Base-by-base conservation (phyloP, 2,113 vertebrate genomes). In the Seriola aureovittata region DNA sequence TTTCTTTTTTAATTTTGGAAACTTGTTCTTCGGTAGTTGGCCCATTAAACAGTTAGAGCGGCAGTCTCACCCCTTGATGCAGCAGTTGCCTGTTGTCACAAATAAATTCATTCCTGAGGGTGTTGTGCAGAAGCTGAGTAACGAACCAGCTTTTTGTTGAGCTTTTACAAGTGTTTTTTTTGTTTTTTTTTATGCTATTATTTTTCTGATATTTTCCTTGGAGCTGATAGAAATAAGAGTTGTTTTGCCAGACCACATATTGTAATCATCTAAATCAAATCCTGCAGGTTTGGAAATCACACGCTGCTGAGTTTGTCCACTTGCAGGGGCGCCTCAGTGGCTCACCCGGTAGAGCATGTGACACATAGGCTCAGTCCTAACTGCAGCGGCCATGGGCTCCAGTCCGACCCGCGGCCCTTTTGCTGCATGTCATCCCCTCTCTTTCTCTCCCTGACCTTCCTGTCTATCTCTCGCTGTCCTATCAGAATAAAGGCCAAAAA, bases 1-100 rank as follows among this genome's bases (percentile, higher is more conserved):
- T 55, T 25, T 25, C 14, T 19, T 46, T 73, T 52, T 55, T 55
- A 23, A 55, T 55, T 23, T 55, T 1, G 6, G 32, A 3, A 54
- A 25, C 60, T 55, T 38, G 19, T 80, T 65, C 57, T 72, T 23
- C 13, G 36, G 10, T 55, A 12, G 1, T 57, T 21, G 13, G n/a
- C 11, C 67, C 48, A 46, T 80, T 80, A 78, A 73, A 71, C 19
- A 32, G 9, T 65, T 63, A 34, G 50, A 48, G 7, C 55, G 42
- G 5, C 50, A 44, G 36, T 32, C 52, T 77, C 42, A n/a, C 0
- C 12, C n/a, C n/a, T 69, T 50, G 23, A 66, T 57, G 8, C 44
- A 36, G 40, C 29, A 23, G 54, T 75, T 36, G 54, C 17, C 63
- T 46, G 55, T 25, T 71, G 29, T 71, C 60, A 12, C 54, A 55